Conservation (phyloP, 2,888 invertebrate genomes). For the Masnerella sp. region DNA sequence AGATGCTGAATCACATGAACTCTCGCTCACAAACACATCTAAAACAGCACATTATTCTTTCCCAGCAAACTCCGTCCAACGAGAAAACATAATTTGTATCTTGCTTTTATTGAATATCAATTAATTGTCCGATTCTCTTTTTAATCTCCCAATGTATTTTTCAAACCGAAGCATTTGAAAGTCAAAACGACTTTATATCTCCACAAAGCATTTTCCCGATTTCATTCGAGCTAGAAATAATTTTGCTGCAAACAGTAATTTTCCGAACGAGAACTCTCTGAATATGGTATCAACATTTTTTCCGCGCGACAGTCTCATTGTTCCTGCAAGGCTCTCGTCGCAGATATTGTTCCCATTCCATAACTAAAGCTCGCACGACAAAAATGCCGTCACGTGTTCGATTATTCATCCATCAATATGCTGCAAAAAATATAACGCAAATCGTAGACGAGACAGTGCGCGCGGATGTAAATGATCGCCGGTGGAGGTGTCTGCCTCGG, state of each 20-base stretch:
- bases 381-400: constrained; percentile 38
- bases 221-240: constrained; percentile 11
- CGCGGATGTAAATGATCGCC: constrained; percentile 16
- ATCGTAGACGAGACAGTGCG: constrained; percentile 8
- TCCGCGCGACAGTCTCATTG: constrained; percentile 29
- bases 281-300: constrained; percentile 33
- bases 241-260: constrained; percentile 23
- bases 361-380: constrained; percentile 36
- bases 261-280: constrained; percentile 30
- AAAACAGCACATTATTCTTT: background rate
- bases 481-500: constrained; percentile 4
- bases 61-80: too few relatives aligned
- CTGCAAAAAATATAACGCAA: constrained; percentile 20
- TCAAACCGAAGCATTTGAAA: constrained; percentile 1
- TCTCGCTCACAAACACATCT: background rate
- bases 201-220: constrained; percentile 2
- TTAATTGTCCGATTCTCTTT: background rate
- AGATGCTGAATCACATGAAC: background rate
- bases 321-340: constrained; percentile 33
- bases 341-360: constrained; percentile 43
- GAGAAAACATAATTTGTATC: too few relatives aligned
- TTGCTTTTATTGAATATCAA: background rate
- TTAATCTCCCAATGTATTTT: background rate
- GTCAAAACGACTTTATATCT: constrained; percentile 6
- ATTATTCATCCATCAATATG: constrained; percentile 47